Evolutionary conservation across 2,797 vertebrate genomes (phyloP), one percentile per base, ranked within the genome.

Genomic region (Cuniculus paca): DNA sequence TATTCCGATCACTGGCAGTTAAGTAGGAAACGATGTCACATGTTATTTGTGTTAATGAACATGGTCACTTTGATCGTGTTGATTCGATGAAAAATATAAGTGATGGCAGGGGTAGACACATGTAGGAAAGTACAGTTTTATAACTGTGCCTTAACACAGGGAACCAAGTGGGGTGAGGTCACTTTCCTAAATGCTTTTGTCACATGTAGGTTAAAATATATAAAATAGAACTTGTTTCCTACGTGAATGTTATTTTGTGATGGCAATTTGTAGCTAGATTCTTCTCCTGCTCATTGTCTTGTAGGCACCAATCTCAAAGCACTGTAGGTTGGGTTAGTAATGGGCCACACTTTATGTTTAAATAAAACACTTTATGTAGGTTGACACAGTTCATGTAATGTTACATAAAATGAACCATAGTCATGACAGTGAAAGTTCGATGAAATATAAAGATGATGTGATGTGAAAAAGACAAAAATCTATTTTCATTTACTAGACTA

Each of bases 401-500:
- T 58, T 75, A 83, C 85, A 75, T 52, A 60, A 86, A 94, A 74
- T 70, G 34, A 70, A 50, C 13, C 94, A 11, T 61, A 65, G 39
- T 81, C 75, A 22, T 52, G 31, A 58, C 16, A 86, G 36, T 82
- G 82, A 96, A 91, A 61, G 42, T 50, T 61, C 68, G 83, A n/a
- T 86, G 28, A 94, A 88, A 90, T 87, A 63, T 9, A 65, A 79
- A 75, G 54, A 63, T 68, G 61, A 96, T 39, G 72, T 56, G 36
- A 52, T 68, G 17, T 79, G 9, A 48, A 87, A 65, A 75, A 87
- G 68, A 50, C 36, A 93, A 88, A 77, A 91, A 17, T 42, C 22
- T 83, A 24, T 63, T 92, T 93, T 85, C n/a, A 65, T 68, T 97
- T 81, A 58, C 79, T 95, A 93, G 19, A 79, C 13, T 39, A 83